Evolutionary conservation across 2,888 invertebrate genomes (phyloP), one percentile per base, ranked within the genome.

Genomic region (Eupithecia vulgata): DNA sequence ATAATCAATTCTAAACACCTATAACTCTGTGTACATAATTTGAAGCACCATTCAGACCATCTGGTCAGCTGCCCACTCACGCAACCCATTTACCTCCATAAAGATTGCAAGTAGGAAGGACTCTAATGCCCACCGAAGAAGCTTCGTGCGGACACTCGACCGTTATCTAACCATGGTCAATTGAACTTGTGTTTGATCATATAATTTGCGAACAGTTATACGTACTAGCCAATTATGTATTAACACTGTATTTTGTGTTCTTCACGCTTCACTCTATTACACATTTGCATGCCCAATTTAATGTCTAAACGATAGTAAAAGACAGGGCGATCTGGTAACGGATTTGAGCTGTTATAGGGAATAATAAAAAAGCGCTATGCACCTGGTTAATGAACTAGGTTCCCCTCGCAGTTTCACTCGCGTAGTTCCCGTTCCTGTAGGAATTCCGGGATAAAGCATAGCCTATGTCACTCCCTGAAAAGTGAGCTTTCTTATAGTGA

Each of bases 181-280:
- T 79, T 79, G 71, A 78, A 75, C 71, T 61, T 74, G 75, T 75
- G 74, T 77, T 74, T 75, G 72, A 79, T 79, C 70, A 77, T 77
- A 77, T 77, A 76, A 79, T 81, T 80, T 79, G 45, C 25, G 74
- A 37, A 79, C 80, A 80, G 81, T 81, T 80, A 80, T 74, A 66
- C 65, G 70, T 74, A 70, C 76, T 62, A 30, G 65, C 59, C 71
- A 79, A 78, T 81, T 79, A 80, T 77, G 35, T 61, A 61, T 71
- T 67, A 66, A 71, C 59, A 68, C 68, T 65, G 57, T 61, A n/a
- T 69, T n/a, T 66, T 65, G 34, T 68, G 1, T 40, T 21, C 65
- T 67, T 30, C 62, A 61, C 42, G 65, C 74, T 72, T 69, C 72
- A 76, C 72, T 75, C 79, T 81, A 78, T 78, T 75, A 70, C 79